These are phyloP conservation scores for Suillia variegata DNA, from an alignment of 2,888 invertebrate species.

Conservation along the genomic window DNA sequence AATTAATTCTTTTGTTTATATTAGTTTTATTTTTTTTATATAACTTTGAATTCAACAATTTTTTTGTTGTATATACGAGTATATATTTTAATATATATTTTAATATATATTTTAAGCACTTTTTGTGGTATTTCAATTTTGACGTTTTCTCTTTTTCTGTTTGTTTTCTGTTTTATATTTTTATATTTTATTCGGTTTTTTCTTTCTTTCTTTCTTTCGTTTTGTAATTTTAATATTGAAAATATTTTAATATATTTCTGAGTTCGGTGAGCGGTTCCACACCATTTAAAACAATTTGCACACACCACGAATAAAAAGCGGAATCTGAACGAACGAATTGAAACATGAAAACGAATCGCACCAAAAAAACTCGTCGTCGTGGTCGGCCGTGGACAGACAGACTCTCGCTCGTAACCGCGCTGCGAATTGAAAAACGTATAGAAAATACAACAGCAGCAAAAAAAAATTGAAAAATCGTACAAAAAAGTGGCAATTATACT, in stretches of 20 bases:
- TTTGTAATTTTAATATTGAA: background rate
- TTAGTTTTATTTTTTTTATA: background rate
- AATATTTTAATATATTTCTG: background rate
- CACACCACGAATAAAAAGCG: slow-evolving; percentile 22
- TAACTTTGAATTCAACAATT: background rate
- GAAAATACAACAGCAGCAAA: slow-evolving; percentile 23
- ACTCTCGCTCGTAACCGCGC: background rate
- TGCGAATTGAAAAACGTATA: slow-evolving; percentile 6
- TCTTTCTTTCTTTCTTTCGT: background rate
- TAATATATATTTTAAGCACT: background rate
- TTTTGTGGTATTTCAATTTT: background rate
- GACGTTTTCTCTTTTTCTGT: background rate
- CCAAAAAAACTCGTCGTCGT: slow-evolving; percentile 19
- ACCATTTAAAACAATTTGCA: slow-evolving; percentile 24
- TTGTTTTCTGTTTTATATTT: background rate
- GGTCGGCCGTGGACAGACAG: slow-evolving; percentile 7
- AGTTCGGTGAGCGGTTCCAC: slow-evolving; percentile 19
- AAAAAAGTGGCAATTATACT: slow-evolving; percentile 11
- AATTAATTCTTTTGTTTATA: background rate
- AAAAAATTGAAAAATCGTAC: slow-evolving; percentile 23
- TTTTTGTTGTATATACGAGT: background rate
- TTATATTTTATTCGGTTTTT: too few relatives aligned
- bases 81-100: background rate
- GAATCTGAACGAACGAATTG: slow-evolving; percentile 17
- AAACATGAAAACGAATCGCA: slow-evolving; percentile 13